Evolutionary conservation across 1,140 invertebrate genomes (phyloP).

Genomic region (Lordiphosa clarofinis): DNA sequence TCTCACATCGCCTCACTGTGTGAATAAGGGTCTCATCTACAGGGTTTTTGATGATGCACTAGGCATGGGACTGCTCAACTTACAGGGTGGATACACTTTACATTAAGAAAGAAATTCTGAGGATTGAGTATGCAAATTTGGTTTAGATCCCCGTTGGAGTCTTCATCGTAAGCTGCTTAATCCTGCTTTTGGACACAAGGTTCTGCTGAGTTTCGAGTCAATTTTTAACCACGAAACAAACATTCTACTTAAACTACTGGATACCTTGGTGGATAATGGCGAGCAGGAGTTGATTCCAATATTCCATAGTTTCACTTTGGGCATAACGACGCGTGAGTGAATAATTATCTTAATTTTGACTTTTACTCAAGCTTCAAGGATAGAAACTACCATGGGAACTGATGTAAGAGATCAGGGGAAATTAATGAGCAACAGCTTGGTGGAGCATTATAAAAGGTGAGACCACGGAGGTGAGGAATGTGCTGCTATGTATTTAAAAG

Average conservation of each 20-base stretch:
- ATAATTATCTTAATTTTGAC: background rate
- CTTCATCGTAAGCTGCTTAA: constrained; percentile 62
- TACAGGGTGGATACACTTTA: constrained; percentile 27
- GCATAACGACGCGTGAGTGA: constrained; percentile 63
- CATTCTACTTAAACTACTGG: constrained; percentile 33
- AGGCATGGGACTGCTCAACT: constrained; percentile 61
- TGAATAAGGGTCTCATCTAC: constrained; percentile 68
- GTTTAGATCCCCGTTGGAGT: constrained; percentile 53
- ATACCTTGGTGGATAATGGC: constrained; percentile 21
- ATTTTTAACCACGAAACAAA: constrained; percentile 58
- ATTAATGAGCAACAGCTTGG: constrained; percentile 31
- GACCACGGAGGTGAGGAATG: constrained; percentile 1
- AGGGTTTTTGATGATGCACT: constrained; percentile 57
- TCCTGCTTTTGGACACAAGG: constrained; percentile 68
- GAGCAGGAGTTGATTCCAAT: constrained; percentile 48
- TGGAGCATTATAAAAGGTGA: constrained; percentile 64
- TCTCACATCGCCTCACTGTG: constrained; percentile 63
- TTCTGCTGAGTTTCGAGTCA: constrained; percentile 60
- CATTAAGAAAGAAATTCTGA: background rate
- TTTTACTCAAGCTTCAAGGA: background rate
- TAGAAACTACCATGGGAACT: constrained; percentile 72
- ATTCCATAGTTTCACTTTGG: constrained; percentile 55
- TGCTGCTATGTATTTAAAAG: constrained; percentile 20
- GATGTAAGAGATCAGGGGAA: constrained; percentile 36
- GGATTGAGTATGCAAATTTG: no score